phyloP scores from a whole-genome alignment of 2,888 invertebrate genomes.

The Onthophagus sagittarius region DNA sequence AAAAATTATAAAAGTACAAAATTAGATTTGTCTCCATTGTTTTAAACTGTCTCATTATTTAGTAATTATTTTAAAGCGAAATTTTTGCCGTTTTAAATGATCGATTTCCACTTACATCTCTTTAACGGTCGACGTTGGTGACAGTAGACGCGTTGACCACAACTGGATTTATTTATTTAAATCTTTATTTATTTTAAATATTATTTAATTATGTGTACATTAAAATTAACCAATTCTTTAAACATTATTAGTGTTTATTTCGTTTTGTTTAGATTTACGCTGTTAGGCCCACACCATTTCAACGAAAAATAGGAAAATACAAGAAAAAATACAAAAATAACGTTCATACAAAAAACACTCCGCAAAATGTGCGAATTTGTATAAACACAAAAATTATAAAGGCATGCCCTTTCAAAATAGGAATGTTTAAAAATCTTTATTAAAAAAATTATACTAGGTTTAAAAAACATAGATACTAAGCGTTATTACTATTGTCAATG shows the following conservation, averaged over 20 bases:
- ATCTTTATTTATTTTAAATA: conserved; percentile 21
- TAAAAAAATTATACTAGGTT: background rate
- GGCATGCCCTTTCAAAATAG: background rate
- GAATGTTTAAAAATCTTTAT: too few species aligned
- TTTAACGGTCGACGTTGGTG: background rate
- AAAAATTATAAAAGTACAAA: conserved; percentile 11
- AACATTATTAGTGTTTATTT: too few species aligned
- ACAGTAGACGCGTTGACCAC: background rate
- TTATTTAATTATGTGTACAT: conserved; percentile 27
- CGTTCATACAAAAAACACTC: conserved; percentile 21
- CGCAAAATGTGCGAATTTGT: conserved; percentile 2
- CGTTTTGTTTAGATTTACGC: background rate
- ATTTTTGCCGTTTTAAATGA: conserved; percentile 22
- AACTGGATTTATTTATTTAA: conserved; percentile 17
- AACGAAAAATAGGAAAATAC: background rate
- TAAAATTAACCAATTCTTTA: background rate
- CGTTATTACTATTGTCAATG: conserved; percentile 20
- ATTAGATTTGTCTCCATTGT: background rate
- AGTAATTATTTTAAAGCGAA: conserved; percentile 28
- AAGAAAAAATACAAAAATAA: conserved; percentile 26
- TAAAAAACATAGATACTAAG: conserved; percentile 18
- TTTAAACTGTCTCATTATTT: conserved; percentile 23
- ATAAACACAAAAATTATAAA: background rate
- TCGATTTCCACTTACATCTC: conserved; percentile 28
- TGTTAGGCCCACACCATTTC: background rate